A percentile compares a stretch with the other conserved stretches of the same genome.
Conservation (phyloP, 1,140 invertebrate species). For the Thalassaphorura encarpata region DNA sequence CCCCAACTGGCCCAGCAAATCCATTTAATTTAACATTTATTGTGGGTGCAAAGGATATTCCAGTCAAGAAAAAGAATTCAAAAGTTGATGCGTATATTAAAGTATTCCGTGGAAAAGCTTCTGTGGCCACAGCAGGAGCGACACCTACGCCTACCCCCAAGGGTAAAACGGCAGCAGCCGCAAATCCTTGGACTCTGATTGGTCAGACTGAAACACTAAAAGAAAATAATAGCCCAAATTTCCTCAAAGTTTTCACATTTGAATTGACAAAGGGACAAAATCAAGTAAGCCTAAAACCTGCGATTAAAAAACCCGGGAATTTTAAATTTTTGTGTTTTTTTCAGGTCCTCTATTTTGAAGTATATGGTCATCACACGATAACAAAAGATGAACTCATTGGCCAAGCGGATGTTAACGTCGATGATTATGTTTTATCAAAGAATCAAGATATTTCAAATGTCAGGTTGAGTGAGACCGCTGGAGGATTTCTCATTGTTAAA, state of each 20-base stretch:
- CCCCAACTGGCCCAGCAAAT: too few relatives aligned
- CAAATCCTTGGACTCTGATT: conserved; percentile 16
- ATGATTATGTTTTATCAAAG: conserved; percentile 17
- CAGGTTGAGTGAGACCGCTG: background rate
- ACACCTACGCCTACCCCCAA: too few relatives aligned
- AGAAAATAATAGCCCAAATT: conserved; percentile 18
- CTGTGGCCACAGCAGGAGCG: too few relatives aligned
- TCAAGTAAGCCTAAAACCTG: conserved; percentile 7
- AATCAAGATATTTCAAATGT: conserved; percentile 17
- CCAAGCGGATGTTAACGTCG: conserved; percentile 18
- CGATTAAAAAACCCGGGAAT: background rate
- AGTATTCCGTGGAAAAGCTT: conserved; percentile 9
- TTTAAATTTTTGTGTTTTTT: background rate
- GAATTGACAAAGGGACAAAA: conserved; percentile 15
- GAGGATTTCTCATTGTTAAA: conserved; percentile 12
- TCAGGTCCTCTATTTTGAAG: conserved; percentile 21
- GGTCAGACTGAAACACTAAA: conserved; percentile 12
- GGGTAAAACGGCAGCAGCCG: background rate
- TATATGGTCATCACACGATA: conserved; percentile 19
- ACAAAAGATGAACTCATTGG: conserved; percentile 18
- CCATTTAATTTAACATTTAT: too few relatives aligned
- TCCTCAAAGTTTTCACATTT: conserved; percentile 22
- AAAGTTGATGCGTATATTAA: conserved; percentile 18
- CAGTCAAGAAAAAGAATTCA: conserved; percentile 11
- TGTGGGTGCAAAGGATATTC: conserved; percentile 22